phyloP scores from a whole-genome alignment of 1,140 invertebrate genomes.

The Thaumatotibia leucotreta region DNA sequence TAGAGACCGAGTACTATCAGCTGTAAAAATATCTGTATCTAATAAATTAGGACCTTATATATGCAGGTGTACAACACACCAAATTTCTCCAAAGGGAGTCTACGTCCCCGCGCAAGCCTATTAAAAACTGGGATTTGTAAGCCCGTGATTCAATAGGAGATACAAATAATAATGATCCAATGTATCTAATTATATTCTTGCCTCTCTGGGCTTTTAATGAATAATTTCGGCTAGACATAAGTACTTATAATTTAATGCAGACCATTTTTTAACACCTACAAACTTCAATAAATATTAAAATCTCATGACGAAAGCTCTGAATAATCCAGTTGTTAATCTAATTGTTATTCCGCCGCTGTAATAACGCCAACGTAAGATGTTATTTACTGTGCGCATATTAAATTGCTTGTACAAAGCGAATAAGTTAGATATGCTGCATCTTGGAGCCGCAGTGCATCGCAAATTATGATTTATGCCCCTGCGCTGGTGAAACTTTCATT shows the following conservation, averaged over 20 bases:
- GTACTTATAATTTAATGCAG: neutral
- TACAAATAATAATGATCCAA: too few relatives aligned
- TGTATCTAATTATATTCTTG: too few relatives aligned
- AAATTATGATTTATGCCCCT: slow-evolving; percentile 11
- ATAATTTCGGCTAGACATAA: too few relatives aligned
- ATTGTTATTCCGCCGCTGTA: slow-evolving; percentile 1
- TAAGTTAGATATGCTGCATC: slow-evolving; percentile 11
- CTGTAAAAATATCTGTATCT: too few relatives aligned
- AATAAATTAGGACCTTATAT: too few relatives aligned
- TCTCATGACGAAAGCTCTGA: neutral
- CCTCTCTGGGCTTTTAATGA: too few relatives aligned
- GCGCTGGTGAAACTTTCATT: slow-evolving; percentile 11
- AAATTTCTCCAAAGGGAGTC: too few relatives aligned
- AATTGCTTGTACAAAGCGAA: slow-evolving; percentile 13
- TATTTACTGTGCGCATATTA: slow-evolving; percentile 14
- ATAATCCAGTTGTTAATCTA: slow-evolving; percentile 12
- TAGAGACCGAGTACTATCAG: too few relatives aligned
- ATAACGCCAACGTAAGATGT: slow-evolving; percentile 1
- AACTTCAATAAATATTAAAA: neutral
- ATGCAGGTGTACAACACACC: too few relatives aligned
- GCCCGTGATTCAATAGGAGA: too few relatives aligned
- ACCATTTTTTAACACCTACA: neutral
- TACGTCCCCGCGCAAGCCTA: too few relatives aligned
- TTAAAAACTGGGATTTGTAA: too few relatives aligned
- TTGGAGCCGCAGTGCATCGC: slow-evolving; percentile 10